Evolutionary conservation across 1,140 invertebrate species (phyloP).

Genomic region (Calephelis nemesis): DNA sequence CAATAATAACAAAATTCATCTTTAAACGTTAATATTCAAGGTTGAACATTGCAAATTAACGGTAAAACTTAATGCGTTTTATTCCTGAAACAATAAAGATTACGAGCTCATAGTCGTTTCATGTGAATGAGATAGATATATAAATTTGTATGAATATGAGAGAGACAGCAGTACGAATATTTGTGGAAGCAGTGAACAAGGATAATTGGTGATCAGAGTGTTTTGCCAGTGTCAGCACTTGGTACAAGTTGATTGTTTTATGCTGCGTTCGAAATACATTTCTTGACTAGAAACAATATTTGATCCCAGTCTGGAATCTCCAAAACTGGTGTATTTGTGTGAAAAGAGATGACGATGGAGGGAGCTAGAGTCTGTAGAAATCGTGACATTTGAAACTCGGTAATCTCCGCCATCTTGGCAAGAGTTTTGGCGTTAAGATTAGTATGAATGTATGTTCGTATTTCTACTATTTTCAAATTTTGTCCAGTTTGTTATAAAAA

Average conservation of each 20-base stretch:
- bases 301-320: too few relatives aligned
- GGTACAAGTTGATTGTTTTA: constrained; percentile 53
- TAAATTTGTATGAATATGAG: constrained; percentile 28
- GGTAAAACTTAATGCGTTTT: constrained; percentile 27
- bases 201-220: constrained; percentile 74
- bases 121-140: constrained; percentile 39
- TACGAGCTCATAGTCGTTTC: constrained; percentile 50
- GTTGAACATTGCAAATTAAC: neutral
- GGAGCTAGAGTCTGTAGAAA: too few relatives aligned
- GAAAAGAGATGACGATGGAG: too few relatives aligned
- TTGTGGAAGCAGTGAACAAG: constrained; percentile 53
- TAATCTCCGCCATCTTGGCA: too few relatives aligned
- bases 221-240: constrained; percentile 70
- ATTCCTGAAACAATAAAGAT: constrained; percentile 36
- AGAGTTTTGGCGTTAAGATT: too few relatives aligned
- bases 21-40: neutral
- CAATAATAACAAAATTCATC: neutral
- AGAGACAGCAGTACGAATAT: constrained; percentile 44
- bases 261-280: constrained; percentile 48
- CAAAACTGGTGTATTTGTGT: too few relatives aligned
- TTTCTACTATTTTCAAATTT: too few relatives aligned
- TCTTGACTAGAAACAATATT: neutral
- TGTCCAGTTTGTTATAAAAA: too few relatives aligned
- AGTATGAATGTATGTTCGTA: too few relatives aligned
- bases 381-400: too few relatives aligned